Conservation (phyloP, 1,140 invertebrate genomes). For the Aphidius ervi region DNA sequence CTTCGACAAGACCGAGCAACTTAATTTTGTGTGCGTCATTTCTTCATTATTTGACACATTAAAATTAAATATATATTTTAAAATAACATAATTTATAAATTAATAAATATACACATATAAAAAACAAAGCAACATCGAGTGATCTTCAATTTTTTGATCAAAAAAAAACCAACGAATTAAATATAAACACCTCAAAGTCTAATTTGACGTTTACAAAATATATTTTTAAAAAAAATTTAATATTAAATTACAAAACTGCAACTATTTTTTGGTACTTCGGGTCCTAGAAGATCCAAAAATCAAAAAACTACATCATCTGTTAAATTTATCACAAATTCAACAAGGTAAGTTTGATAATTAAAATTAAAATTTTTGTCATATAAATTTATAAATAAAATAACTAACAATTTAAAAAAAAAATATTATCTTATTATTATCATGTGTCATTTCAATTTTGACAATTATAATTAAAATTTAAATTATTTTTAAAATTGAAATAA, state of each 20-base stretch:
- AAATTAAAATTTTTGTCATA: neutral
- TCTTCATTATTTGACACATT: neutral
- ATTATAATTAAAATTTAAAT: too few relatives aligned
- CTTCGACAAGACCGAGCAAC: constrained; percentile 40
- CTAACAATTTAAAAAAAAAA: neutral
- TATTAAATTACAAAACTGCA: constrained; percentile 37
- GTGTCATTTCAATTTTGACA: neutral
- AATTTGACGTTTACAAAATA: too few relatives aligned
- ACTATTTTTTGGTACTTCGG: constrained; percentile 46
- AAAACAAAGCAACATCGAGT: too few relatives aligned
- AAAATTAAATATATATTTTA: neutral
- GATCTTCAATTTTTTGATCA: too few relatives aligned
- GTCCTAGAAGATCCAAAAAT: constrained; percentile 36
- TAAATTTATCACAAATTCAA: constrained; percentile 20
- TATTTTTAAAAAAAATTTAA: neutral
- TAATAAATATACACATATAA: too few relatives aligned
- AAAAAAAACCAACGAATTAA: too few relatives aligned
- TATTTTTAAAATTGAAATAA: too few relatives aligned
- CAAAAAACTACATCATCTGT: constrained; percentile 1
- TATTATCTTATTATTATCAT: too few relatives aligned
- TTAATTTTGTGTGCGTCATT: constrained; percentile 32
- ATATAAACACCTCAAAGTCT: too few relatives aligned
- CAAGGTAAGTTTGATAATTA: constrained; percentile 38
- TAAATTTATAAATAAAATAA: neutral
- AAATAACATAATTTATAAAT: neutral